Base-by-base conservation (phyloP, 1,140 invertebrate genomes). In the Tetragnatha versicolor region DNA sequence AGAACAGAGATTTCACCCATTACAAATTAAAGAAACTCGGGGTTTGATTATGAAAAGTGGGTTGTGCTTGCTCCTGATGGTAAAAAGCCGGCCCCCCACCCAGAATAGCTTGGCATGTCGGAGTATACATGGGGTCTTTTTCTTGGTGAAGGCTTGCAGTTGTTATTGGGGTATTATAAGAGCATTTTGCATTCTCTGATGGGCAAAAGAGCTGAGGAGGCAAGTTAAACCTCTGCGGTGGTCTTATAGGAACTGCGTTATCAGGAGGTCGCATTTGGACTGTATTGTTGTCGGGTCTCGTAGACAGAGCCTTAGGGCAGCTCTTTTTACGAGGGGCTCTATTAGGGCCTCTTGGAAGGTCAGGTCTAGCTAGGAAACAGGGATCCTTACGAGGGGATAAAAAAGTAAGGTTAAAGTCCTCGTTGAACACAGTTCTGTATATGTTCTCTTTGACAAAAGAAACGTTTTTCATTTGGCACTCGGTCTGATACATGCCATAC, bases 381-480 rank as follows among this genome's bases (percentile, higher is more conserved):
- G 61, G 58, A 29, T 77, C 73, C 25, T 65, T 77, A 27, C 73
- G 60, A 7, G 73, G 73, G 17, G 73, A 65, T 5, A 77, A 31
- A 53, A 77, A 77, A n/a, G 60, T 65, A 29, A 77, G 61, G 42
- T 55, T 77, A 42, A 53, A 77, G 29, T 77, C 58, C 14, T 77
- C 73, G 12, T 77, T 77, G 29, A 77, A 77, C 2, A 77, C 73
- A 31, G 73, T 77, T 22, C 73, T 17, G 25, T 77, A 77, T 20
- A 77, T 77, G 27, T 77, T 77, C 22, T 77, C 73, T 53, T 77
- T 77, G 4, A 77, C 73, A 66, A 53, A 65, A n/a, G 73, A 49
- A 4, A 27, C n/a, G 55, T 77, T 77, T 10, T 77, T 47, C 27
- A 77, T 65, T 33, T 77, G 73, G 25, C 73, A 65, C 31, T 77